phyloP scores from a whole-genome alignment of 1,140 invertebrate genomes.

The Ceratosolen solmsi region DNA sequence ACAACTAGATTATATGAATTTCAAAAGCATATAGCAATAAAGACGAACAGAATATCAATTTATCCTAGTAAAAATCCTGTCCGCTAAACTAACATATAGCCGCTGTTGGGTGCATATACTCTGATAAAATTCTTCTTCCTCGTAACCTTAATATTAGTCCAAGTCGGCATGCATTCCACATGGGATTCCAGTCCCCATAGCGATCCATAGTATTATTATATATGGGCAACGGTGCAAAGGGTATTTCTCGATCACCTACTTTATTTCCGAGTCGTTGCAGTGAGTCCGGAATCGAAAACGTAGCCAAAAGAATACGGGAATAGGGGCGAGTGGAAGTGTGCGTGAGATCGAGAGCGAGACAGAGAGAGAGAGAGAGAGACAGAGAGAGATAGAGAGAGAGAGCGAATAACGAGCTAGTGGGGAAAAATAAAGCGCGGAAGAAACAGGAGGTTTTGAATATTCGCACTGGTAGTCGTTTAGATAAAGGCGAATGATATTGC shows the following conservation, averaged over 20 bases:
- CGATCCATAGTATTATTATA: background rate
- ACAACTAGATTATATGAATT: too few species aligned
- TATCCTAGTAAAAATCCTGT: too few species aligned
- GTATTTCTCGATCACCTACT: background rate
- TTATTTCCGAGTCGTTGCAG: background rate
- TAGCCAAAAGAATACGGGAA: background rate
- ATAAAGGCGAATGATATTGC: slow-evolving; percentile 61
- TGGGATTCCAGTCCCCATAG: background rate
- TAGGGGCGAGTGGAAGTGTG: too few species aligned
- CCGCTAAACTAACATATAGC: too few species aligned
- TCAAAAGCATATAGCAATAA: too few species aligned
- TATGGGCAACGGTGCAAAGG: background rate
- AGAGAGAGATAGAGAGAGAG: background rate
- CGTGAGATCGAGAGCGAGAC: background rate
- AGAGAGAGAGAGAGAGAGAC: background rate
- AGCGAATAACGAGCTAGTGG: background rate
- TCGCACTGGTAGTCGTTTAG: slow-evolving; percentile 58
- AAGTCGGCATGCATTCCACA: background rate
- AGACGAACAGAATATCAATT: too few species aligned
- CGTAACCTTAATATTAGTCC: background rate
- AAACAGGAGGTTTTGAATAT: slow-evolving; percentile 55
- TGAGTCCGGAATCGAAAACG: slow-evolving; percentile 2
- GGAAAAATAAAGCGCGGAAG: slow-evolving; percentile 28
- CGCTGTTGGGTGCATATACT: background rate
- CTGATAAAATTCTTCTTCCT: background rate